Percentiles rank a stretch among this genome's conserved stretches.
These are phyloP conservation scores for Mungos mungo DNA, from an alignment of 2,113 vertebrate species.

Conservation along the genomic window DNA sequence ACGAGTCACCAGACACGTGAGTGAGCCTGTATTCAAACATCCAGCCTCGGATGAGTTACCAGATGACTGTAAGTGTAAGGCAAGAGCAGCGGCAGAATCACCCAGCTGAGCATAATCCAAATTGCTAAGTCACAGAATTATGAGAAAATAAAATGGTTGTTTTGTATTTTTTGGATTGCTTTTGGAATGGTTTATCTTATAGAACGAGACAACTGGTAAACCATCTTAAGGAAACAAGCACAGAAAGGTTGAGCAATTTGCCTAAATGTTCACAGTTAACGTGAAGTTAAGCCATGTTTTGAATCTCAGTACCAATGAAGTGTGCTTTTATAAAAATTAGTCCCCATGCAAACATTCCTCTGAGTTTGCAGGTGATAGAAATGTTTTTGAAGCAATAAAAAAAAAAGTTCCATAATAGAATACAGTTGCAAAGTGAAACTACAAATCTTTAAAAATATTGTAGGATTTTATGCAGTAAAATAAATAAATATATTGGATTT, in stretches of 20 bases:
- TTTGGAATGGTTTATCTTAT: neutral
- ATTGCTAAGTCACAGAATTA: neutral
- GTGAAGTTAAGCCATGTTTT: neutral
- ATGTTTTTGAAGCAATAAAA: neutral
- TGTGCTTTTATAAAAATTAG: slow-evolving; percentile 6
- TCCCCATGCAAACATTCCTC: neutral
- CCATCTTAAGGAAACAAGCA: neutral
- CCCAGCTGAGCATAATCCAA: neutral
- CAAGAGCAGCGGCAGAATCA: neutral
- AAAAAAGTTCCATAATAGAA: neutral
- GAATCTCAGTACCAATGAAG: neutral
- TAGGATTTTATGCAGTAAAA: neutral
- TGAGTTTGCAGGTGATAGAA: neutral
- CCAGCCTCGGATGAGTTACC: neutral
- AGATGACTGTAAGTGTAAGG: neutral
- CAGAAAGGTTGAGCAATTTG: neutral
- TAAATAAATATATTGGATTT: neutral
- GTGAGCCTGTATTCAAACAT: neutral
- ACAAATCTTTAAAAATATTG: neutral
- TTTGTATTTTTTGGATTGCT: neutral
- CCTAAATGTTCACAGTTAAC: neutral
- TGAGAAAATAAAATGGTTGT: neutral
- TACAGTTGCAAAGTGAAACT: neutral
- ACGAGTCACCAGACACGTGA: neutral
- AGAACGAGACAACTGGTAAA: neutral